phyloP scores from a whole-genome alignment of 2,888 invertebrate species.

The Chloromyia formosa region DNA sequence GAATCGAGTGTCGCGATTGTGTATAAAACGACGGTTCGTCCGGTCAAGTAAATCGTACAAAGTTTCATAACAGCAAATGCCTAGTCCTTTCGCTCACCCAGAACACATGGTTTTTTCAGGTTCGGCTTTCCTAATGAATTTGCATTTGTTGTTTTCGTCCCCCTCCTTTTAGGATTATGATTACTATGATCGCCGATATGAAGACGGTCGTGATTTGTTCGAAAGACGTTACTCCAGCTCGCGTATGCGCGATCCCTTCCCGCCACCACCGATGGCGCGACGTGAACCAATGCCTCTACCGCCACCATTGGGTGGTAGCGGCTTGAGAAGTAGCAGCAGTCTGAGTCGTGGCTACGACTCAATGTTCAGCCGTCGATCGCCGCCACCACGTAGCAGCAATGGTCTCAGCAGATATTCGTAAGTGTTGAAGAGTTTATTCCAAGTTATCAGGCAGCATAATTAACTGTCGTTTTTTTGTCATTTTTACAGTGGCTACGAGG shows the following conservation, averaged over 20 bases:
- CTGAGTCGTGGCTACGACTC: constrained; percentile 73
- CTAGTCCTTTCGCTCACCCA: neutral
- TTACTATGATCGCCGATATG: constrained; percentile 84
- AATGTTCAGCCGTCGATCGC: constrained; percentile 85
- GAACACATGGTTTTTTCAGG: neutral
- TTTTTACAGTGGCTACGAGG: constrained; percentile 78
- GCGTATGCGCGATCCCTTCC: constrained; percentile 65
- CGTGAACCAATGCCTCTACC: constrained; percentile 81
- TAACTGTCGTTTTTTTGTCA: no score
- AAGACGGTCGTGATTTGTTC: constrained; percentile 81
- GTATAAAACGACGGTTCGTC: neutral
- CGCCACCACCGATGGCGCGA: constrained; percentile 78
- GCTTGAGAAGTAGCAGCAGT: constrained; percentile 71
- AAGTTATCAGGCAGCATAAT: no score
- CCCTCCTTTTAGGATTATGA: constrained; percentile 65
- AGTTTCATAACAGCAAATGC: constrained; percentile 40
- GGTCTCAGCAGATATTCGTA: constrained; percentile 64
- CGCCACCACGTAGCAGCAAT: constrained; percentile 70
- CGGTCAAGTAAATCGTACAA: neutral
- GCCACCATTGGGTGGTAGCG: constrained; percentile 67
- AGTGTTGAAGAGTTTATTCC: constrained; percentile 40
- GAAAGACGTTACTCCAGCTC: constrained; percentile 77
- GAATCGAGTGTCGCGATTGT: neutral
- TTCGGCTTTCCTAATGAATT: neutral
- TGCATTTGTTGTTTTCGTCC: neutral